Evolutionary conservation across 2,797 vertebrate genomes (phyloP).

Genomic region (Sebastes alutus): DNA sequence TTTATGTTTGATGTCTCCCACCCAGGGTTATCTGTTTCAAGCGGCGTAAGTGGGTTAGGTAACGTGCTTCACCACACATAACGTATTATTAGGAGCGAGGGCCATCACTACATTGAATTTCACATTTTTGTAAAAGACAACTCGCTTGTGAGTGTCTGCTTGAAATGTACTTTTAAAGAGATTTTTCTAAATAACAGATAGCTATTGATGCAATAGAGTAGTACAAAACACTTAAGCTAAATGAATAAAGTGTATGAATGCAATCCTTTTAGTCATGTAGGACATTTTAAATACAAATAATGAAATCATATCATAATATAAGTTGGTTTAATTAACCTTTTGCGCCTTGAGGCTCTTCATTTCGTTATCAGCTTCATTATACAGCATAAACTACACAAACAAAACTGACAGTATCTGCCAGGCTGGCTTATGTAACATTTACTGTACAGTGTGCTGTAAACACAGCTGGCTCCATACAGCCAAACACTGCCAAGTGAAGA

Average conservation of each 20-base stretch:
- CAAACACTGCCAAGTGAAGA: conserved; percentile 35
- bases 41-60: conserved; percentile 63
- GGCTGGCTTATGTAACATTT: conserved; percentile 54
- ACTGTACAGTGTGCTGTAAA: conserved; percentile 44
- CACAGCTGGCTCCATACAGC: conserved; percentile 53
- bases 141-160: background rate
- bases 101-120: conserved; percentile 1
- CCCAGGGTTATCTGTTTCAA: conserved; percentile 65
- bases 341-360: background rate
- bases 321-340: conserved; percentile 45
- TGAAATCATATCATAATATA: conserved; percentile 3
- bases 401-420: conserved; percentile 32
- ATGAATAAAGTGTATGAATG: background rate
- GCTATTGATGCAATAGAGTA: background rate
- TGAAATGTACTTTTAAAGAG: background rate
- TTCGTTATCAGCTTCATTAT: conserved; percentile 8
- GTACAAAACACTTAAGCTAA: background rate
- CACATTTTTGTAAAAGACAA: conserved; percentile 5
- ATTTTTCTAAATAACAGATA: background rate
- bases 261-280: background rate
- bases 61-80: conserved; percentile 53
- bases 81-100: conserved; percentile 21
- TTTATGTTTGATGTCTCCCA: conserved; percentile 68
- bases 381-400: conserved; percentile 17
- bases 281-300: background rate